phyloP scores from a whole-genome alignment of 2,888 invertebrate species.

The Phyto melanocephala region DNA sequence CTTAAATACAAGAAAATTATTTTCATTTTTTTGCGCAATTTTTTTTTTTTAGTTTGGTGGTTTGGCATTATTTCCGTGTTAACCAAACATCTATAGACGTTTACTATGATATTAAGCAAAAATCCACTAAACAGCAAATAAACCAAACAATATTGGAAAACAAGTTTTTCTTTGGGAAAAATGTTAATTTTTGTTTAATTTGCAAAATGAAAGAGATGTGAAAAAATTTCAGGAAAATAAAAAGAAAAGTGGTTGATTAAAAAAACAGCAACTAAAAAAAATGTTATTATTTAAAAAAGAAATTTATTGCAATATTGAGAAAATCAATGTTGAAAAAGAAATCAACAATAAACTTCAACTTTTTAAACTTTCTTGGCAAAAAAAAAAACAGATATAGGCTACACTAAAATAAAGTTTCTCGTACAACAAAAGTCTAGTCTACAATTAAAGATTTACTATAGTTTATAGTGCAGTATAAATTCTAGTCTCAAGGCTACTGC shows the following conservation, averaged over 20 bases:
- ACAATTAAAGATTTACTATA: no score
- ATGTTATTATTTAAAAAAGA: background rate
- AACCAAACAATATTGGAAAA: constrained; percentile 39
- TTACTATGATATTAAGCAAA: constrained; percentile 8
- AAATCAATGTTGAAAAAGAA: no score
- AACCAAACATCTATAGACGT: constrained; percentile 43
- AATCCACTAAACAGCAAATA: background rate
- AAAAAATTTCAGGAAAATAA: background rate
- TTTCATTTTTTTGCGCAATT: background rate
- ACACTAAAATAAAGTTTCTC: no score
- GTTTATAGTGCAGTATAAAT: no score
- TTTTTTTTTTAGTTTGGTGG: constrained; percentile 32
- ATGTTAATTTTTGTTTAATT: constrained; percentile 46
- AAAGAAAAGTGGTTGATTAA: background rate
- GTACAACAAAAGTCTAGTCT: no score
- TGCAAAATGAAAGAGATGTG: background rate
- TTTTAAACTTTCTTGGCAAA: no score
- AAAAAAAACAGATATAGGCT: no score
- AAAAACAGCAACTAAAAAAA: background rate
- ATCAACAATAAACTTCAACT: no score
- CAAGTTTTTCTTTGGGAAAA: constrained; percentile 44
- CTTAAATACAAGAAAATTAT: constrained; percentile 37
- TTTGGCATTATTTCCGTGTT: constrained; percentile 55
- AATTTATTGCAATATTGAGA: no score
- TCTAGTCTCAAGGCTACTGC: no score